Base-by-base conservation (phyloP, 2,113 vertebrate genomes). In the Cyanoramphus novaezelandiae region DNA sequence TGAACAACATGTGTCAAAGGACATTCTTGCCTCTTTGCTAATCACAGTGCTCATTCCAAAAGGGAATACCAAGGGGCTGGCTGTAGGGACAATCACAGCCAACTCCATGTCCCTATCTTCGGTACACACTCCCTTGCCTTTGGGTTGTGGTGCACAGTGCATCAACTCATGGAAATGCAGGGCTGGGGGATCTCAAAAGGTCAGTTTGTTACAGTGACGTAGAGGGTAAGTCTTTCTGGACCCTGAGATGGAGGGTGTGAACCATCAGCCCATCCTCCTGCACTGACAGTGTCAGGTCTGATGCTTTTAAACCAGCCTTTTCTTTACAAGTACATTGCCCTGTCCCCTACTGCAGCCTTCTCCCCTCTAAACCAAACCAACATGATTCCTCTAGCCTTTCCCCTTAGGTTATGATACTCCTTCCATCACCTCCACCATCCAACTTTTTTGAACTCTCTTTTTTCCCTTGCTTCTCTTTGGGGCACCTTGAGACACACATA, bases 271-370 rank as follows among this genome's bases (percentile, higher is more conserved):
- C 27, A 52, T 50, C 23, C 28, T 94, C 39, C 44, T 69, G 44
- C 65, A 14, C 3, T 69, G 77, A 6, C 18, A 1, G 1, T 14
- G 33, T 0, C 2, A 59, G 20, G 33, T 11, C 27, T 27, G 47
- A 53, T 39, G 44, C 9, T 49, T 75, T 80, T 60, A 31, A 17
- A 79, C 31, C n/a, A 72, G 7, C 11, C 14, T 91, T 84, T 84
- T 41, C 43, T 35, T 29, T 44, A 8, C 21, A 50, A 55, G 7
- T 31, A 44, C 65, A n/a, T 28, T 49, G n/a, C 7, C 8, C 43
- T n/a, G 11, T 41, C 41, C 41, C 43, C 78, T 33, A 20, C 27
- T 75, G 31, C 74, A 87, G 57, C 62, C 47, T 52, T 82, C 49
- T 83, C 25, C 35, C 57, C 33, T 65, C 62, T 72, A 52, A 92